Evolutionary conservation across 2,797 vertebrate species (phyloP), one percentile per base, ranked within the genome.

Genomic region (Gymnothorax javanicus): DNA sequence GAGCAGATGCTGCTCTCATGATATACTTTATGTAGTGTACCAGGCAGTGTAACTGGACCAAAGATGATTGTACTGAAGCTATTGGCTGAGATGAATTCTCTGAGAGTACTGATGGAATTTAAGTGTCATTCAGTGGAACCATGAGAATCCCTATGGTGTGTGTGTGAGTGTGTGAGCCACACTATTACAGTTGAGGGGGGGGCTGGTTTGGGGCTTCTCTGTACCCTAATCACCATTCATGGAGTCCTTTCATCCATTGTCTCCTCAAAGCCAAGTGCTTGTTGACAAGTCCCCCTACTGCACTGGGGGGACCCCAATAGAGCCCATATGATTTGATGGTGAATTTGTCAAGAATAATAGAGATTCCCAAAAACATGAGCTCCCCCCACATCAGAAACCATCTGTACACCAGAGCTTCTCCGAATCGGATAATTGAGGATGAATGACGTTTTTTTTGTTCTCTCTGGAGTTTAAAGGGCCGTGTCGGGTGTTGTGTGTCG

Each of bases 361-460:
- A 85, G 90, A 86, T 90, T 91, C 88, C 91, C 91, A 92, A 95
- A 95, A 96, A 96, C 95, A 94, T 95, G 95, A 94, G 94, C 94
- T 92, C 94, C 93, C 93, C 91, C 91, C 91, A 94, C 93, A 94
- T 95, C 96, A 95, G 95, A 43, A 95, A 95, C 96, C 96, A 97
- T 97, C 96, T 97, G 95, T 96, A 95, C 85, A 84, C 94, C 90
- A 91, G 90, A 88, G 92, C 95, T 91, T 88, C 94, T 92, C 57
- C 96, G 94, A 94, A 95, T 89, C 91, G 91, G 94, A 97, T 96
- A 97, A 98, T 96, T 96, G 95, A 98, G 97, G 96, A 93, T 95
- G 96, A 95, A 95, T 96, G 96, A 97, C 96, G 97, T 96, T 95
- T 93, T 89, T 92, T 79, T 91, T 91, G 88, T 67, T 23, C 5